Conservation (phyloP, 2,888 invertebrate genomes). For the Eupeodes luniger region DNA sequence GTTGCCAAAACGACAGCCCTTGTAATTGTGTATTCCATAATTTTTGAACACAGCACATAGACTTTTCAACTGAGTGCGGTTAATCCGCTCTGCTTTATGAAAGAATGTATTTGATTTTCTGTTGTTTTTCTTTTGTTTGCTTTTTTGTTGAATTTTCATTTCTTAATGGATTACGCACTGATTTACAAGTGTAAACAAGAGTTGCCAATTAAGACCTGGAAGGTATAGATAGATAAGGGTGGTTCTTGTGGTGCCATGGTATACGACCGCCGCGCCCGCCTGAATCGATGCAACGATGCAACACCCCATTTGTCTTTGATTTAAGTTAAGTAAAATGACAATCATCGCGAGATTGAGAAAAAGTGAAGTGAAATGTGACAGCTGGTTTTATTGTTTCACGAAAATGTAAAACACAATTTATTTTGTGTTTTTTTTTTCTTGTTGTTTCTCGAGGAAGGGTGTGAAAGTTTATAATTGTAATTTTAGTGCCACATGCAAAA, state of each 20-base stretch:
- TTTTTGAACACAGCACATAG: not conserved
- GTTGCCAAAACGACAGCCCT: slow-evolving; percentile 48
- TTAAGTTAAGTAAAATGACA: slow-evolving; percentile 18
- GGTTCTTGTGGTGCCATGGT: not conserved
- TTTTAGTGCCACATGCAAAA: slow-evolving; percentile 19
- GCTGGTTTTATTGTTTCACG: slow-evolving; percentile 59
- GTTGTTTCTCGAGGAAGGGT: not conserved
- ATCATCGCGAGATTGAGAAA: slow-evolving; percentile 33
- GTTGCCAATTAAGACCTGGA: slow-evolving; percentile 58
- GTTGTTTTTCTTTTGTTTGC: not conserved
- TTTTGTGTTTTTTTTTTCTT: not conserved
- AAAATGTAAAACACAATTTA: slow-evolving; percentile 6
- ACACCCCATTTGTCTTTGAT: slow-evolving; percentile 27
- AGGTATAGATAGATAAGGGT: not conserved
- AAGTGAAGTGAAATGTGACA: slow-evolving; percentile 55
- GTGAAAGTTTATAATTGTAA: slow-evolving; percentile 48
- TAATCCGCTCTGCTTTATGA: slow-evolving; percentile 18
- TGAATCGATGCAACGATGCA: not conserved
- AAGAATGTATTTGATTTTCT: slow-evolving; percentile 17
- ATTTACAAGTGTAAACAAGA: slow-evolving; percentile 74
- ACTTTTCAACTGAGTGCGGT: slow-evolving; percentile 9
- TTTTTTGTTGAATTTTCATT: slow-evolving; percentile 31
- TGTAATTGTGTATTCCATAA: slow-evolving; percentile 49
- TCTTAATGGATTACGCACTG: slow-evolving; percentile 68
- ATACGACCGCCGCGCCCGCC: too few relatives aligned